Evolutionary conservation across 2,113 vertebrate genomes (phyloP), one percentile per base, ranked within the genome.

Genomic region (Gymnarchus niloticus): DNA sequence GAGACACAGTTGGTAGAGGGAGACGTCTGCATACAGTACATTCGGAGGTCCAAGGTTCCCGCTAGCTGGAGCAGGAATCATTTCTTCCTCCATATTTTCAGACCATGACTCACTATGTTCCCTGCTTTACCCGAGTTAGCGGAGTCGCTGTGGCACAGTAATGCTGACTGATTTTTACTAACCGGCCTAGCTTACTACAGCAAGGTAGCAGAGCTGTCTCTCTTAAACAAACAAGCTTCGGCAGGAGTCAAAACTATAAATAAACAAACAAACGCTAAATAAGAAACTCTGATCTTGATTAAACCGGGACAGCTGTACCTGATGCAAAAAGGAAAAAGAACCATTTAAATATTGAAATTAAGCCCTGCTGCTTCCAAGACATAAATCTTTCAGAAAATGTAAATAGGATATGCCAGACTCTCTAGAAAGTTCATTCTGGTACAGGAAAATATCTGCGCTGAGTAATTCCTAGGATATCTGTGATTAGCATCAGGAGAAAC

Each of bases 261-360:
- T 54, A 78, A 83, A 69, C 14, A 10, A 85, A 80, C 59, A 86
- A 59, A 82, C 44, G 81, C 10, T 85, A 85, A 73, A 56, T 3
- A 61, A 85, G 83, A 81, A 28, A 37, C 28, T 69, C 49, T 14
- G 77, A 51, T 83, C 44, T 51, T 37, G 41, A 65, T 59, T 44
- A 56, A 44, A 84, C 61, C 44, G 76, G 76, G 46, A 33, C 61
- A 59, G 52, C 59, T 82, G 84, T 46, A 87, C 51, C 78, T 85
- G 61, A 48, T 28, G 14, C 21, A 86, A n/a, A 54, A 69, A 57
- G 69, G 49, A 69, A 21, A 14, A 73, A 51, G 69, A 28, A 82
- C 59, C 25, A 86, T 83, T 82, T 82, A 52, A 73, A 88, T 33
- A 85, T 83, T 84, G 41, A 56, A 88, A 89, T 90, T 84, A 85